These are phyloP conservation scores for Orussus abietinus DNA, from an alignment of 1,140 invertebrate species.

Conservation along the genomic window DNA sequence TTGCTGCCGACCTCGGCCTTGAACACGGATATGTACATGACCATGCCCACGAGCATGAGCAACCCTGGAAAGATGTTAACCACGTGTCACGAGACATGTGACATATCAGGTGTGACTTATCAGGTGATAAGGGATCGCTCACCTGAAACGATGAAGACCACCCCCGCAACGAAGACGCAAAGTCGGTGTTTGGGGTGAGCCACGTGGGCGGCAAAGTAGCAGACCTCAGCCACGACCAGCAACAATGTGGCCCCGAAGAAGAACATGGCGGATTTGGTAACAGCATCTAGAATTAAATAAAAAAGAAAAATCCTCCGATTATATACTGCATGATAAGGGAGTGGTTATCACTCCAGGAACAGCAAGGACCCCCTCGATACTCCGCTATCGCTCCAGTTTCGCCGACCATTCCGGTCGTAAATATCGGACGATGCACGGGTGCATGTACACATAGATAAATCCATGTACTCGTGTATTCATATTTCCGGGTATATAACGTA, in stretches of 20 bases:
- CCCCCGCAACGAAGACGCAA: conserved; percentile 64
- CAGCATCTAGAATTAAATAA: conserved; percentile 64
- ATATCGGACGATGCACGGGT: too few species aligned
- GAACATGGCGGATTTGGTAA: conserved; percentile 65
- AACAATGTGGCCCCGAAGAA: conserved; percentile 61
- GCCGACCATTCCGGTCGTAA: too few species aligned
- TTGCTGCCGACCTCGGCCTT: conserved; percentile 87
- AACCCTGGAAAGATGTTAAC: conserved; percentile 62
- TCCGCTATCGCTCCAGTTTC: too few species aligned
- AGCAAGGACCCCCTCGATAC: too few species aligned
- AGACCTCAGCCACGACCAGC: conserved; percentile 61
- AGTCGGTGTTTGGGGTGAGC: conserved; percentile 53
- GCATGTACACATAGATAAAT: too few species aligned
- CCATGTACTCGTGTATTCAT: too few species aligned
- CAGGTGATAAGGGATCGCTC: conserved; percentile 21
- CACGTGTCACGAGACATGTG: conserved; percentile 8
- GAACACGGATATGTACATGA: conserved; percentile 90
- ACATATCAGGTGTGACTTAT: conserved; percentile 25
- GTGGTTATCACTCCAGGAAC: too few species aligned
- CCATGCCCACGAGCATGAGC: conserved; percentile 81
- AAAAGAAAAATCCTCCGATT: too few species aligned
- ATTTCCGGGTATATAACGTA: too few species aligned
- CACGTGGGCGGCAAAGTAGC: conserved; percentile 60
- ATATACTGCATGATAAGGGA: too few species aligned
- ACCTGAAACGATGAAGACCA: conserved; percentile 66